Evolutionary conservation across 1,140 invertebrate species (phyloP).

Genomic region (Spodoptera frugiperda): DNA sequence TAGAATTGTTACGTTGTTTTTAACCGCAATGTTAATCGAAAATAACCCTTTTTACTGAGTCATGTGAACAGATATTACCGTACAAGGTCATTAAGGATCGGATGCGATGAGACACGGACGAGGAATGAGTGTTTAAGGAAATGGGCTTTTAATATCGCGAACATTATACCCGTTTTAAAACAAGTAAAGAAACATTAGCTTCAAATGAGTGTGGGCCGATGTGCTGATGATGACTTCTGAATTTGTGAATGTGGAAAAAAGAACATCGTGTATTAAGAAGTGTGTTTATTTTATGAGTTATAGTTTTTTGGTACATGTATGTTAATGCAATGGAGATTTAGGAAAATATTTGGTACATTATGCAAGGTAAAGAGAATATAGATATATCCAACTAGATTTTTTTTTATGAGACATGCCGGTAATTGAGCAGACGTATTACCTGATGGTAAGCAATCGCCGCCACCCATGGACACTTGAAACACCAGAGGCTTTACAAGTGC

Average conservation of each 20-base stretch:
- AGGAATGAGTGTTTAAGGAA: slow-evolving; percentile 44
- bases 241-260: slow-evolving; percentile 26
- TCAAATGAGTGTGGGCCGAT: slow-evolving; percentile 30
- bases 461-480: too few relatives aligned
- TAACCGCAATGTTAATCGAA: slow-evolving; percentile 28
- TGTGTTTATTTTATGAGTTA: neutral
- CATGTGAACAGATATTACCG: slow-evolving; percentile 38
- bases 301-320: neutral
- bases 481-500: too few relatives aligned
- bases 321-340: neutral
- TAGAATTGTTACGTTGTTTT: slow-evolving; percentile 14
- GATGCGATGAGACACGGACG: slow-evolving; percentile 45
- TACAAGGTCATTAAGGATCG: slow-evolving; percentile 44
- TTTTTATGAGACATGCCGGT: too few relatives aligned
- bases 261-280: slow-evolving; percentile 1
- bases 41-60: slow-evolving; percentile 30
- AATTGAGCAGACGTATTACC: too few relatives aligned
- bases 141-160: slow-evolving; percentile 49
- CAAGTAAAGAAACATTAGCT: slow-evolving; percentile 40
- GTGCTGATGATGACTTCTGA: slow-evolving; percentile 34
- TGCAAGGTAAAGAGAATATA: too few relatives aligned
- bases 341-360: neutral
- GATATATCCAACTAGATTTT: too few relatives aligned
- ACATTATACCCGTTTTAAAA: slow-evolving; percentile 37
- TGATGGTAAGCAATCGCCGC: too few relatives aligned